Conservation (phyloP, 2,113 vertebrate species). For the Callopanchax toddi region DNA sequence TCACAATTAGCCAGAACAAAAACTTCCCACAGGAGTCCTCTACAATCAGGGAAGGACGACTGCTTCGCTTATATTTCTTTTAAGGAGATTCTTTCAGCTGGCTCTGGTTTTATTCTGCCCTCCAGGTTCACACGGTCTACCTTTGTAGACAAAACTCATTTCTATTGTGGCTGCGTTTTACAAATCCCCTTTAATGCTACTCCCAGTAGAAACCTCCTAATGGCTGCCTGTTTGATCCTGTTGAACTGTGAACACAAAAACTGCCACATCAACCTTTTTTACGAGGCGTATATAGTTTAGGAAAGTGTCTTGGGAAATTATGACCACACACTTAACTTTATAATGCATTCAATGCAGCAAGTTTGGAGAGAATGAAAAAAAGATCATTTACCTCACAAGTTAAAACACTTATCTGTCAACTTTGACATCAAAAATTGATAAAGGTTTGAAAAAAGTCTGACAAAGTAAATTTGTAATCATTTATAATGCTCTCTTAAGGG, state of each 20-base stretch:
- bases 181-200: conserved; percentile 60
- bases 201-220: conserved; percentile 53
- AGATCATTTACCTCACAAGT: conserved; percentile 23
- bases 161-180: conserved; percentile 56
- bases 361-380: neutral
- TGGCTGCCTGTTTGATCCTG: conserved; percentile 49
- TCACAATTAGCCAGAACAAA: conserved; percentile 49
- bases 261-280: conserved; percentile 53
- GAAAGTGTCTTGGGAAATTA: conserved; percentile 40
- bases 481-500: conserved; percentile 5
- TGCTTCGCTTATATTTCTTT: conserved; percentile 41
- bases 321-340: conserved; percentile 17
- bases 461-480: conserved; percentile 1
- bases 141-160: conserved; percentile 66
- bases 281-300: conserved; percentile 23
- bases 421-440: neutral
- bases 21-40: conserved; percentile 38
- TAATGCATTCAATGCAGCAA: conserved; percentile 16
- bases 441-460: conserved; percentile 14
- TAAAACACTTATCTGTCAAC: conserved; percentile 3
- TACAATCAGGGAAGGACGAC: conserved; percentile 31
- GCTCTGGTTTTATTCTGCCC: conserved; percentile 53
- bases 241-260: conserved; percentile 51
- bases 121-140: conserved; percentile 49
- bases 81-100: conserved; percentile 37